Base-by-base conservation (phyloP, 2,888 invertebrate species). In the Alviniconcha strummeri region DNA sequence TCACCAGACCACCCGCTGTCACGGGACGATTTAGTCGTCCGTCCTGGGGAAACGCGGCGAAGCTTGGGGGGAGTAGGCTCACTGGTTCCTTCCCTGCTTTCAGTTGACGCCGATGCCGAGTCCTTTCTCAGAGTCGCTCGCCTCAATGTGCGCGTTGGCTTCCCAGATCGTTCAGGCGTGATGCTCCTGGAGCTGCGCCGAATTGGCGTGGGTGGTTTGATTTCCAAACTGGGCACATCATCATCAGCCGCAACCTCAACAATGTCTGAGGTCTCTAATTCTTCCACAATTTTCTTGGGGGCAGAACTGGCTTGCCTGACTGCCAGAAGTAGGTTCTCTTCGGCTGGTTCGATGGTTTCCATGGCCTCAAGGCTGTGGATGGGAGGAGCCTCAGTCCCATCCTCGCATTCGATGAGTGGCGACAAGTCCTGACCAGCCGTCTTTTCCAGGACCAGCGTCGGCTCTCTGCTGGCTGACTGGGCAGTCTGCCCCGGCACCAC, bases 331-430 rank as follows among this genome's bases (percentile, higher is more conserved):
- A 69, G 7, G n/a, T 9, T 19, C 54, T 60, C 80, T n/a, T 74
- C 75, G 4, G 74, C 56, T 17, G 74, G 56, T 8, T 83, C 75
- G 5, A 82, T 77, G 5, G 76, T 82, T 7, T 77, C 77, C 82
- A 82, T 69, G 56, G 78, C 56, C 57, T 87, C 82, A 9, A 80
- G 71, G 17, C 80, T 84, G 13, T 84, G 71, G 4, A 81, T 80
- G 3, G 81, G 77, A 13, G 71, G 72, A n/a, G 82, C 74, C n/a
- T 85, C 83, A 17, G 84, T 80, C 75, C 86, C 86, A 64, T 83
- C 82, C 11, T 86, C 88, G 79, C 85, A 86, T 56, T 88, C 88
- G 0, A 78, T 19, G 4, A 69, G 8, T 9, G 76, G 76, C 36
- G 71, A 8, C 9, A 52, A 13, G 11, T 81, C 60, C 19, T 13